Evolutionary conservation across 1,140 invertebrate genomes (phyloP).

Genomic region (Pentalonia nigronervosa): DNA sequence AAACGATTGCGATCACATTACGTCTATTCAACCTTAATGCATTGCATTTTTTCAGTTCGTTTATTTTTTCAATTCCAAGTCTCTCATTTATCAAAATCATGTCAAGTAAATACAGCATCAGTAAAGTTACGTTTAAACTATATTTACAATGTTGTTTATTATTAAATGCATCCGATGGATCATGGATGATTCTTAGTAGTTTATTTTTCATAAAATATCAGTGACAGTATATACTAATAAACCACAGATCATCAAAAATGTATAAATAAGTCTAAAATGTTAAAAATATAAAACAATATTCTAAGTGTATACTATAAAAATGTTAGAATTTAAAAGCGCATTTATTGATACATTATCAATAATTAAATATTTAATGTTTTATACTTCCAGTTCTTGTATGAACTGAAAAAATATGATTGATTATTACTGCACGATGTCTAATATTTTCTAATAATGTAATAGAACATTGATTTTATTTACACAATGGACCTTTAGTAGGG

Average conservation of each 20-base stretch:
- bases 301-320: not conserved
- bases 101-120: not conserved
- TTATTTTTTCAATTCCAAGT: conserved; percentile 25
- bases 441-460: not conserved
- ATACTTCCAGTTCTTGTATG: not conserved
- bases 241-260: not conserved
- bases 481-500: not conserved
- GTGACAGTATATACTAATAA: not conserved
- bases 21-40: not conserved
- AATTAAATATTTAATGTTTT: not conserved
- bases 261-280: not conserved
- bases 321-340: not conserved
- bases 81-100: conserved; percentile 45
- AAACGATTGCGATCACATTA: not conserved
- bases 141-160: not conserved
- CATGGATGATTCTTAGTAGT: not conserved
- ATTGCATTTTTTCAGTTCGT: conserved; percentile 27
- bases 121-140: conserved; percentile 1
- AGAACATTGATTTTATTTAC: not conserved
- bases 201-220: conserved; percentile 1
- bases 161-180: not conserved
- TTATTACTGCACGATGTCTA: not conserved
- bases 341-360: not conserved
- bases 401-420: not conserved
- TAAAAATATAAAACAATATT: not conserved